Conservation (phyloP, 2,888 invertebrate genomes). For the Maniola hyperantus region DNA sequence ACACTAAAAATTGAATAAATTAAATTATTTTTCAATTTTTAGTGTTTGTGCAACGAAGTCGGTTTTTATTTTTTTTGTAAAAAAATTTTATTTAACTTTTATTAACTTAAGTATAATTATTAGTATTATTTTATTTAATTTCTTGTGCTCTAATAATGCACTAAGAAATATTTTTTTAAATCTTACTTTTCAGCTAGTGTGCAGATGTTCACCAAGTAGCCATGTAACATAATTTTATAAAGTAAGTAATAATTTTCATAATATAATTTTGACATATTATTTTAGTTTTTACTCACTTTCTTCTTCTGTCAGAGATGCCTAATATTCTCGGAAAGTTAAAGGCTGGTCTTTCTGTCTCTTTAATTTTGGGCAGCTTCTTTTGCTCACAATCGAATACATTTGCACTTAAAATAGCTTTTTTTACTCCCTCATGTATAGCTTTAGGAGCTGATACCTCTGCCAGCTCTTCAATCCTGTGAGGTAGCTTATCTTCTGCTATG, state of each 20-base stretch:
- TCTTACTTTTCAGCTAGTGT: no score
- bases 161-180: no score
- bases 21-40: no score
- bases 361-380: conserved; percentile 87
- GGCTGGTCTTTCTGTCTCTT: conserved; percentile 87
- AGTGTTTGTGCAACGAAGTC: no score
- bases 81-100: no score
- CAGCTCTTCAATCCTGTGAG: conserved; percentile 81
- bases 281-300: conserved; percentile 85
- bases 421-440: conserved; percentile 82
- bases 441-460: conserved; percentile 76
- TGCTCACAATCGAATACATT: conserved; percentile 91
- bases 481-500: conserved; percentile 83
- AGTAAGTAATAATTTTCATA: neutral
- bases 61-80: no score
- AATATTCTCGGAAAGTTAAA: conserved; percentile 87
- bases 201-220: no score
- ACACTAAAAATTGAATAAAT: no score
- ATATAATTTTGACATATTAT: neutral
- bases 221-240: neutral
- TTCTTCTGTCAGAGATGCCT: conserved; percentile 88
- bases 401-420: conserved; percentile 84
- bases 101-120: no score
- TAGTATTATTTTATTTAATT: no score
- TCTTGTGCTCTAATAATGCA: no score